Evolutionary conservation across 1,140 invertebrate genomes (phyloP), one percentile per base, ranked within the genome.

Genomic region (Heliconius hermathena): DNA sequence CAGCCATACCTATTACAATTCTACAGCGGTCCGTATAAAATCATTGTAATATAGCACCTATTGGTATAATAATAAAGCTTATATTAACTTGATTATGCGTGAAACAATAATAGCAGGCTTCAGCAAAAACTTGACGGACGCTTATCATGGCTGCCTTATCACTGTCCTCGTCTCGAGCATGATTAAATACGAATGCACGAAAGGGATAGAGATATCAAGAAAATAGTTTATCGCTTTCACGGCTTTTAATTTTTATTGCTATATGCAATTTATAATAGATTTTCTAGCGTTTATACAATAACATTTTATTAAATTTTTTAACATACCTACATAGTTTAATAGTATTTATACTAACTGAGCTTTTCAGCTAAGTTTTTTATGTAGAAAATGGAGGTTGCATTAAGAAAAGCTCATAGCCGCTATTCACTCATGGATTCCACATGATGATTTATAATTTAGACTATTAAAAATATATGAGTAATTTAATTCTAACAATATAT

Each of bases 81-180:
- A 81, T 74, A 73, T 70, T 74, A 73, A n/a, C 5, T 74, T 74
- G 20, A 49, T 54, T 26, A 9, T 38, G 29, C 22, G 81, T 77
- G 71, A 36, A 79, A 80, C 80, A 81, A 82, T 76, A 85, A 85
- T 85, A 82, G 82, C 80, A 80, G 82, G 33, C 73, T 78, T 79
- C 72, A 78, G 79, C 81, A 85, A 85, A 85, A 85, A 85, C 84
- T 83, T 81, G 79, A 82, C 60, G 78, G 78, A 71, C 72, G 77
- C 76, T 81, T 81, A 81, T 81, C 79, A 77, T 77, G 75, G 75
- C 75, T 71, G 76, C 70, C 77, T 79, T 81, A 78, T 78, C 74
- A 81, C 26, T 60, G 52, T 75, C 73, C 78, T 76, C 72, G 76
- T 81, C 82, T 74, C 36, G 29, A 49, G 20, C 16, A 20, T 22